A percentile compares a stretch with the other conserved stretches of the same genome.
phyloP scores from a whole-genome alignment of 2,797 vertebrate genomes.

The Ispidina lecontei region DNA sequence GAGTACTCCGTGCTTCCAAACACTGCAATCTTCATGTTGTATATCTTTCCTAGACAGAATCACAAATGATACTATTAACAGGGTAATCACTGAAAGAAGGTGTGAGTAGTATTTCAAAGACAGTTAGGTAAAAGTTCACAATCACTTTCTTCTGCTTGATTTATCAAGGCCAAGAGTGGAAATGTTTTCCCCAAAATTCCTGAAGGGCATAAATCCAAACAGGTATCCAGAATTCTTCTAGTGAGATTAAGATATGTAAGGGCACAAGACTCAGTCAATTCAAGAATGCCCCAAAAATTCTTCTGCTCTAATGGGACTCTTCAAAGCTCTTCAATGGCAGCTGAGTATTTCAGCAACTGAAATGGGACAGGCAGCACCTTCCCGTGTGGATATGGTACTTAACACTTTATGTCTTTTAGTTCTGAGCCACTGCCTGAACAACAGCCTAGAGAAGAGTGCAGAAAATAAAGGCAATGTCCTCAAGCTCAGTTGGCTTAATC shows the following conservation, averaged over 20 bases:
- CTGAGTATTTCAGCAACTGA: fast-evolving
- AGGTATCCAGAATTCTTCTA: not conserved
- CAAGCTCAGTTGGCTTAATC: not conserved
- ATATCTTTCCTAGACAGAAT: not conserved
- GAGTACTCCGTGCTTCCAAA: not conserved
- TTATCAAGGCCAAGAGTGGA: not conserved
- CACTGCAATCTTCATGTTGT: fast-evolving
- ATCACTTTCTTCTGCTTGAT: not conserved
- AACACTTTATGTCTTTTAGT: not conserved
- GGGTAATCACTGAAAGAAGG: fast-evolving
- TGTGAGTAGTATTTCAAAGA: not conserved
- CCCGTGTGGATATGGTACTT: fast-evolving
- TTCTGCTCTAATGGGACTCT: fast-evolving
- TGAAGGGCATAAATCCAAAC: not conserved
- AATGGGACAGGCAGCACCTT: not conserved
- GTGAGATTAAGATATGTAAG: not conserved
- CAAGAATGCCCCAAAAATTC: not conserved
- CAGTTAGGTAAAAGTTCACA: not conserved
- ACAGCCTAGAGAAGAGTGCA: not conserved
- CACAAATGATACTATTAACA: fast-evolving
- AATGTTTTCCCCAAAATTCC: not conserved
- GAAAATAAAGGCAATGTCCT: not conserved
- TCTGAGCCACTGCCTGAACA: not conserved
- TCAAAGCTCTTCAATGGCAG: not conserved
- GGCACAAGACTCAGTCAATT: not conserved